Percentiles rank a stretch among this genome's conserved stretches.
Evolutionary conservation across 2,797 vertebrate genomes (phyloP).

Genomic region (Malurus leucopterus): DNA sequence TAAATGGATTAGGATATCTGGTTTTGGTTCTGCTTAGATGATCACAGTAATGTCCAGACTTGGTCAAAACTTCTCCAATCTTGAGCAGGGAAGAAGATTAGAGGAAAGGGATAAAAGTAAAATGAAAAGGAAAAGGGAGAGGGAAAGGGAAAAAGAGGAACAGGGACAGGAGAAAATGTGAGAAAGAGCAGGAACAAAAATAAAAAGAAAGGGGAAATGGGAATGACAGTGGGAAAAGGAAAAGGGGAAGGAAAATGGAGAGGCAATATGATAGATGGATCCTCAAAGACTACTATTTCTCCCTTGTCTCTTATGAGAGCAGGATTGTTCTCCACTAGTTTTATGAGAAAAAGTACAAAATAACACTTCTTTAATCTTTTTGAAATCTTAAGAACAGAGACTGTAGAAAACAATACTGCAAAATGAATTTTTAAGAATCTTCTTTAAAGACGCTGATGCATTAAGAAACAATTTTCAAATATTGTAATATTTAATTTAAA

Average conservation of each 20-base stretch:
- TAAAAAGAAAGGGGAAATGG: no score
- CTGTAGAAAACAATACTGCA: background rate
- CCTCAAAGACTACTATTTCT: background rate
- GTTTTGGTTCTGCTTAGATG: background rate
- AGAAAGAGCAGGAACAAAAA: background rate
- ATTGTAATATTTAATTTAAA: background rate
- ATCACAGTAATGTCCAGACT: background rate
- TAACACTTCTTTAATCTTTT: background rate
- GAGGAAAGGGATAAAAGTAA: background rate
- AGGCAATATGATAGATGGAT: background rate
- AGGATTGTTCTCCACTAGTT: background rate
- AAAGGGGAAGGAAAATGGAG: background rate
- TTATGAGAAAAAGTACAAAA: background rate
- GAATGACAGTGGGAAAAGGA: background rate
- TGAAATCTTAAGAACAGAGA: background rate
- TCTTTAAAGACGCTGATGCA: background rate
- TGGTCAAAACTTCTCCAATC: background rate
- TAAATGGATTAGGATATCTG: background rate
- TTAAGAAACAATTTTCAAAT: background rate
- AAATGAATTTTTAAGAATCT: background rate
- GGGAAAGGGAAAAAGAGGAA: background rate
- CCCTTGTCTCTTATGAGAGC: background rate
- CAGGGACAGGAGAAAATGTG: accelerated
- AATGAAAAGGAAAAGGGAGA: background rate
- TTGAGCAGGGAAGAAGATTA: background rate